Evolutionary conservation across 2,888 invertebrate genomes (phyloP).

Genomic region (Heliconius hortense): DNA sequence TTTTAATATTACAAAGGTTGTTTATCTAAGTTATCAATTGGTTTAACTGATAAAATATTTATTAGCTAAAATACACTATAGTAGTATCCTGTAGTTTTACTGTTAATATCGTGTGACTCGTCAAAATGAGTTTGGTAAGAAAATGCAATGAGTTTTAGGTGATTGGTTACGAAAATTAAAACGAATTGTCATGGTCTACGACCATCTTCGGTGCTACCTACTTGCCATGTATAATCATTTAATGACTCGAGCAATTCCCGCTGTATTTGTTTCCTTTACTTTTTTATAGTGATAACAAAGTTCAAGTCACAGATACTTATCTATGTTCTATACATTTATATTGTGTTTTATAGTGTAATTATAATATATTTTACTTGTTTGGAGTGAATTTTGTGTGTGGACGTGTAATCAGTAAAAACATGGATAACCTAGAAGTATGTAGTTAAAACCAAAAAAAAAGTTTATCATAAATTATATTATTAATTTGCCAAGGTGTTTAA

Average conservation of each 20-base stretch:
- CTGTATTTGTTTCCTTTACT: neutral
- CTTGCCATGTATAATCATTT: neutral
- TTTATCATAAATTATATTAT: neutral
- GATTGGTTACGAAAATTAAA: neutral
- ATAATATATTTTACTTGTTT: neutral
- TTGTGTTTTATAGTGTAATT: neutral
- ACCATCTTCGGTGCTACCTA: neutral
- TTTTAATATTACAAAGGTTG: neutral
- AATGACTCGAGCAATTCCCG: neutral
- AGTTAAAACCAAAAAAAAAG: conserved; percentile 20
- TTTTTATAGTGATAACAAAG: conserved; percentile 29
- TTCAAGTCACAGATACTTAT: conserved; percentile 26
- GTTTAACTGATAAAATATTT: conserved; percentile 32
- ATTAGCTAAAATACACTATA: neutral
- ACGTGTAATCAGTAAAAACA: conserved; percentile 28
- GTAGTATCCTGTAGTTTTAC: conserved; percentile 2
- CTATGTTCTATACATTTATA: neutral
- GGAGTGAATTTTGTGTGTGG: conserved; percentile 6
- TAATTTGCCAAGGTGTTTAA: too few relatives aligned
- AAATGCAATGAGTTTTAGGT: neutral
- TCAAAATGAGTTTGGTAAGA: conserved; percentile 39
- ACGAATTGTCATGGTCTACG: conserved; percentile 1
- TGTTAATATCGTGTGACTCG: conserved; percentile 18
- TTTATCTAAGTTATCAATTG: conserved; percentile 21
- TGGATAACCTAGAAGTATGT: conserved; percentile 39